These are phyloP conservation scores for Sminthurides bifidus DNA, from an alignment of 1,140 invertebrate species.

Conservation along the genomic window DNA sequence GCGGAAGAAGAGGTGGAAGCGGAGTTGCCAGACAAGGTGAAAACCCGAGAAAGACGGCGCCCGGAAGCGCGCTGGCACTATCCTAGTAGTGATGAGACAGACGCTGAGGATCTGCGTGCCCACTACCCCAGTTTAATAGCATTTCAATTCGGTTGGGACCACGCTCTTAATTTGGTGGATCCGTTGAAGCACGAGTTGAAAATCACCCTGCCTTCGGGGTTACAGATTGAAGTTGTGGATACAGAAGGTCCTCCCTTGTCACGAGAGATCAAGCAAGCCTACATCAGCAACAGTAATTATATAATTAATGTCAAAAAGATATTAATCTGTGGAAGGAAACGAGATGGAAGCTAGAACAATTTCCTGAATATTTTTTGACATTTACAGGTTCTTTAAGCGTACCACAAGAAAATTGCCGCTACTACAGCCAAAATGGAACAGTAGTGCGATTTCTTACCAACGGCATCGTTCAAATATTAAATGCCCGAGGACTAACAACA, in stretches of 20 bases:
- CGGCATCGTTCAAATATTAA: constrained; percentile 16
- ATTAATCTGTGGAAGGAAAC: too few species aligned
- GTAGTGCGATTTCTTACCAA: constrained; percentile 16
- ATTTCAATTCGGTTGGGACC: neutral
- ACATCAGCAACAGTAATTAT: constrained; percentile 7
- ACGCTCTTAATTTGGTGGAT: constrained; percentile 3
- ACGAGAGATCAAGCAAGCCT: constrained; percentile 15
- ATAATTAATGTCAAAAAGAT: too few species aligned
- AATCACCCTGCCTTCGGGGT: constrained; percentile 14
- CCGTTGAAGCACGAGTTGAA: constrained; percentile 14
- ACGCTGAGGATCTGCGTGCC: neutral
- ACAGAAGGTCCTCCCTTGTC: constrained; percentile 2
- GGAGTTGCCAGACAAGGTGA: neutral
- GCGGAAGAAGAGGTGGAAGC: constrained; percentile 1
- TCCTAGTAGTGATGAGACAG: constrained; percentile 15
- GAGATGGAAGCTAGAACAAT: too few species aligned
- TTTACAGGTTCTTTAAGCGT: constrained; percentile 12
- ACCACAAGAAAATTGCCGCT: constrained; percentile 9
- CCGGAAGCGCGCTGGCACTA: constrained; percentile 12
- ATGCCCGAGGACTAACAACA: constrained; percentile 19
- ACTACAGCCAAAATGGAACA: constrained; percentile 12
- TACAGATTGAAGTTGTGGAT: constrained; percentile 6
- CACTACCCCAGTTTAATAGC: neutral
- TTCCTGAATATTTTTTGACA: neutral
- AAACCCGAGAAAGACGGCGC: neutral